Evolutionary conservation across 2,888 invertebrate species (phyloP).

Genomic region (Antheraea assamensis): DNA sequence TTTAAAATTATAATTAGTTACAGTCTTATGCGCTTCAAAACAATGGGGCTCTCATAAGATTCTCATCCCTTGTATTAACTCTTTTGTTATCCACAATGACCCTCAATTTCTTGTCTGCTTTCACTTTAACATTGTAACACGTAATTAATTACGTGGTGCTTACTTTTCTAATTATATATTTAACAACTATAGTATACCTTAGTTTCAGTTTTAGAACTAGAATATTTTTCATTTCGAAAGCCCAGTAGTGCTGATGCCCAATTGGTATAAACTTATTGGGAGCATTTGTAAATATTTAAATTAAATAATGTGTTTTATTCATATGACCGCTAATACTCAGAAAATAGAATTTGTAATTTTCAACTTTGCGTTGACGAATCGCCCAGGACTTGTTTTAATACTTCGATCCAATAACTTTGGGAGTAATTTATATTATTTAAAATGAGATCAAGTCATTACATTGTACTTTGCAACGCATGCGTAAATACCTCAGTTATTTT

Average conservation of each 20-base stretch:
- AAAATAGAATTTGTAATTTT: too few relatives aligned
- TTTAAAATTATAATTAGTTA: too few relatives aligned
- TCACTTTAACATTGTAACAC: too few relatives aligned
- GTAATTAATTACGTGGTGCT: too few relatives aligned
- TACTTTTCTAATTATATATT: too few relatives aligned
- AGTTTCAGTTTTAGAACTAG: neutral
- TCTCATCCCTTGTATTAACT: too few relatives aligned
- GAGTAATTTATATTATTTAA: neutral
- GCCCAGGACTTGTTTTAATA: neutral
- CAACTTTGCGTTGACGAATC: neutral
- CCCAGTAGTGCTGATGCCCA: neutral
- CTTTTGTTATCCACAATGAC: neutral
- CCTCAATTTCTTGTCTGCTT: neutral
- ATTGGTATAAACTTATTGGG: neutral
- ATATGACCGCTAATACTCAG: too few relatives aligned
- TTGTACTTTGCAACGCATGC: neutral
- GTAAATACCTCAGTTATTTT: neutral
- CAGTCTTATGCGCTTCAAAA: neutral
- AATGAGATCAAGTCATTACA: neutral
- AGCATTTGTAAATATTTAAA: neutral
- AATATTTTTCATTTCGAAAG: neutral
- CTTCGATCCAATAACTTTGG: neutral
- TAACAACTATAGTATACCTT: neutral
- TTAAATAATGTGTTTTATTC: too few relatives aligned
- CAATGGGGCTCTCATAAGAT: neutral